Conservation (phyloP, 2,888 invertebrate species). For the Drosophila yooni region DNA sequence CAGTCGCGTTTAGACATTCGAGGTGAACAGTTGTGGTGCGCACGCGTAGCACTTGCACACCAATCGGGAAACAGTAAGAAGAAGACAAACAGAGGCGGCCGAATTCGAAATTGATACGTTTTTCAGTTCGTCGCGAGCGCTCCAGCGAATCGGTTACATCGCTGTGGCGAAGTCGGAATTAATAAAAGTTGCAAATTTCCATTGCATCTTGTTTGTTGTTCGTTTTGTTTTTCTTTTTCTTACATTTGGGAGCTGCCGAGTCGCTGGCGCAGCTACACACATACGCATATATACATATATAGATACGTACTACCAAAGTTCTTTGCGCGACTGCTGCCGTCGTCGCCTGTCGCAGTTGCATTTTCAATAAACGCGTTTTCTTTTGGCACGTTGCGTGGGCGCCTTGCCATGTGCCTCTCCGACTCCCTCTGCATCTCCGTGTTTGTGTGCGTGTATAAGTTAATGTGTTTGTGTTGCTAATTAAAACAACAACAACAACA, state of each 20-base stretch:
- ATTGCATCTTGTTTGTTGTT: constrained; percentile 16
- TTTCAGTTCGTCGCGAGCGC: constrained; percentile 62
- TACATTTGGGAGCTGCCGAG: constrained; percentile 19
- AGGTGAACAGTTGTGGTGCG: constrained; percentile 54
- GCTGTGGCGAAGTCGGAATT: constrained; percentile 22
- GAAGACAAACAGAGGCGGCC: constrained; percentile 33
- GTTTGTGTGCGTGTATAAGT: constrained; percentile 54
- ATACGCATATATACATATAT: background rate
- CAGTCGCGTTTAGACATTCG: constrained; percentile 50
- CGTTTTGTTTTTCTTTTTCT: constrained; percentile 6
- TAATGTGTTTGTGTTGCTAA: constrained; percentile 74
- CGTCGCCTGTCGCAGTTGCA: constrained; percentile 53
- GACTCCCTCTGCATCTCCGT: constrained; percentile 26
- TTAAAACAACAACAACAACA: constrained; percentile 64
- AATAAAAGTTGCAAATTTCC: constrained; percentile 31
- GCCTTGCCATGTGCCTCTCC: constrained; percentile 54
- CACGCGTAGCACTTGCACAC: constrained; percentile 48
- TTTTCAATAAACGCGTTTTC: constrained; percentile 77
- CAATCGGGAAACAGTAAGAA: constrained; percentile 30
- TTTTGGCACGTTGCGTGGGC: constrained; percentile 74
- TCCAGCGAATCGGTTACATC: constrained; percentile 58
- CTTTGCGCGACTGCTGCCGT: constrained; percentile 44
- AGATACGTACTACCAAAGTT: constrained; percentile 39
- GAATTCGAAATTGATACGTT: constrained; percentile 45
- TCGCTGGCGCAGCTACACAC: constrained; percentile 23